Base-by-base conservation (phyloP, 2,797 vertebrate genomes). In the Phoebastria nigripes region DNA sequence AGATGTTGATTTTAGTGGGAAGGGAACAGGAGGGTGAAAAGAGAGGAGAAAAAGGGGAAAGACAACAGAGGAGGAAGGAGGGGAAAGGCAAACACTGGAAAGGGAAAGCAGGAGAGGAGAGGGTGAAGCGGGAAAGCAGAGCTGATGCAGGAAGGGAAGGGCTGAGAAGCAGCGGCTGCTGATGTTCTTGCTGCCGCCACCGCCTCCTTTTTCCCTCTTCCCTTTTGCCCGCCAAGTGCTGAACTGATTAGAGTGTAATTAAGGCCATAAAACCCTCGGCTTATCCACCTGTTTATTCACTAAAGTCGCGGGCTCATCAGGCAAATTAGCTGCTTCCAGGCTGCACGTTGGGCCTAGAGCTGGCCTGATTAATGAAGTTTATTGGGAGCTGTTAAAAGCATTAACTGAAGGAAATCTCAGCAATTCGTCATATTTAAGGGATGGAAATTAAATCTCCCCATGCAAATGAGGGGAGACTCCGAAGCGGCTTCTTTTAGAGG, bases 171-270 rank as follows among this genome's bases (percentile, higher is more conserved):
- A 15, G 41, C 0, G 12, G 62, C 78, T 93, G 98, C 98, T 96
- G 87, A 81, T 84, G 84, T 47, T 92, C 59, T 77, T 94, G 98
- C 98, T 98, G 87, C 94, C 25, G 6, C 94, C 25, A 4, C 74
- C 11, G 9, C 90, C 91, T 92, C 85, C 52, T 73, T 86, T 52
- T 79, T 87, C 87, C 62, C 85, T 95, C 96, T 97, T 97, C 96
- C 97, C 98, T 97, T 98, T 98, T 97, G 95, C 97, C 98, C 98
- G 98, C 98, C 98, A 98, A 98, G 98, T 98, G 96, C 98, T 99
- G 99, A 99, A 99, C 99, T 99, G 99, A 99, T 99, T 99, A 99
- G 99, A 98, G 98, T 98, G 97, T 99, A 99, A 99, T 99, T 99
- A 99, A 99, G 98, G 98, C 98, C 98, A 99, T 99, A 99, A 99